Evolutionary conservation across 2,797 vertebrate genomes (phyloP), one percentile per base, ranked within the genome.

Genomic region (Onychomys arenicola): DNA sequence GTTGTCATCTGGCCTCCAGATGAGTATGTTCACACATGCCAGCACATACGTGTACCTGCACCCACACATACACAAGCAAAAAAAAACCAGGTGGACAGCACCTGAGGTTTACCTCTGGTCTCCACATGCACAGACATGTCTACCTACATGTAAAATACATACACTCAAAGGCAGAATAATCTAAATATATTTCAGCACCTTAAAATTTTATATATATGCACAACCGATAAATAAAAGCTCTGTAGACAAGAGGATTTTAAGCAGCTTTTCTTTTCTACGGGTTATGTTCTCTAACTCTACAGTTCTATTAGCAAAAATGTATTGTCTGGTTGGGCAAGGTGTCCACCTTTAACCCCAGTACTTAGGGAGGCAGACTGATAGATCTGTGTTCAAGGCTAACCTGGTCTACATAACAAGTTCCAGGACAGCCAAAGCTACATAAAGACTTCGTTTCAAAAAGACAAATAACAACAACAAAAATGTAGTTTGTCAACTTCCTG

Each of bases 251-350:
- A 63, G 49, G 1, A 46, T 90, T 94, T 91, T 84, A 29, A 91
- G 27, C 21, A 69, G 80, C 46, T 94, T 83, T 69, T 59, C 27
- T 94, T 83, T 67, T 43, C 25, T 32, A 80, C 57, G 91, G 49
- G 16, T 67, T 94, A 1, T 90, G 52, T 93, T 96, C 37, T 87
- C 37, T 83, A 85, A 52, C 80, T 94, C 27, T 63, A 78, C 32
- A 73, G 29, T 90, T 88, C n/a, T 88, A 1, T 85, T 16, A 81
- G 77, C 23, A 95, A 78, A 89, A 88, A 46, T 91, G 9, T 65
- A 65, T 84, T 85, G 32, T n/a, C 63, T 85, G 19, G 19, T 49
- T 85, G 63, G 32, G 3, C 83, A 85, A 49, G 43, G 12, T 85
- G 43, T 63, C 63, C 40, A 49, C 19, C 29, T 65, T 85, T 67